Percentiles rank a stretch among this genome's conserved stretches.
These are phyloP conservation scores for Psylliodes chrysocephalus DNA, from an alignment of 2,888 invertebrate genomes.

Conservation along the genomic window DNA sequence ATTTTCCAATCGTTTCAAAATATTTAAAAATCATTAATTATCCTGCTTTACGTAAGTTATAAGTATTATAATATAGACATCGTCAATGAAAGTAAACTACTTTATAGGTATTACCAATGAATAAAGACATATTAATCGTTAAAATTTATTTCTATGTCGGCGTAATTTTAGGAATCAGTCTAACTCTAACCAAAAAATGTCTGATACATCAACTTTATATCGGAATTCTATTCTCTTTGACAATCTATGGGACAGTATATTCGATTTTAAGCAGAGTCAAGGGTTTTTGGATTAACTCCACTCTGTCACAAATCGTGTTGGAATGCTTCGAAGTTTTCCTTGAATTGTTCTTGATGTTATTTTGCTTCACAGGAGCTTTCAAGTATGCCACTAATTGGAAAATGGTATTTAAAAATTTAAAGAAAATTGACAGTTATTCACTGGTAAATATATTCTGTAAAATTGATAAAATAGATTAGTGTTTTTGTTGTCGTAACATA, in stretches of 20 bases:
- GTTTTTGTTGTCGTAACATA: too few species aligned
- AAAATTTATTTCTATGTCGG: constrained; percentile 5
- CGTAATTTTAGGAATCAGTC: constrained; percentile 1
- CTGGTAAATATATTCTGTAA: too few species aligned
- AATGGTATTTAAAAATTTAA: constrained; percentile 16
- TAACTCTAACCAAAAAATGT: background rate
- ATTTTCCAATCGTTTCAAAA: background rate
- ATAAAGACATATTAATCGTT: constrained; percentile 6
- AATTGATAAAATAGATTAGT: too few species aligned
- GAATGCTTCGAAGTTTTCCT: constrained; percentile 28
- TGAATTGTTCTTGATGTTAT: constrained; percentile 33
- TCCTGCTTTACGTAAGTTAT: background rate
- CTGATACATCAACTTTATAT: constrained; percentile 1
- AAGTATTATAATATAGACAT: background rate
- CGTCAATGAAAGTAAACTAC: background rate
- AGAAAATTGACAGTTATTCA: constrained; percentile 29
- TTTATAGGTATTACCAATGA: constrained; percentile 9
- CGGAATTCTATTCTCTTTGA: background rate
- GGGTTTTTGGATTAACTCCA: constrained; percentile 19
- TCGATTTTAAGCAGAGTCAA: constrained; percentile 28
- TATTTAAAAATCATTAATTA: background rate
- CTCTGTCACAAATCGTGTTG: constrained; percentile 25
- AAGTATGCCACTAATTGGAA: constrained; percentile 25
- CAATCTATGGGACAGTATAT: constrained; percentile 25
- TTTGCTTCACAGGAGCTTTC: constrained; percentile 24